These are phyloP conservation scores for Xestia sexstrigata DNA, from an alignment of 2,888 invertebrate species.

Conservation along the genomic window DNA sequence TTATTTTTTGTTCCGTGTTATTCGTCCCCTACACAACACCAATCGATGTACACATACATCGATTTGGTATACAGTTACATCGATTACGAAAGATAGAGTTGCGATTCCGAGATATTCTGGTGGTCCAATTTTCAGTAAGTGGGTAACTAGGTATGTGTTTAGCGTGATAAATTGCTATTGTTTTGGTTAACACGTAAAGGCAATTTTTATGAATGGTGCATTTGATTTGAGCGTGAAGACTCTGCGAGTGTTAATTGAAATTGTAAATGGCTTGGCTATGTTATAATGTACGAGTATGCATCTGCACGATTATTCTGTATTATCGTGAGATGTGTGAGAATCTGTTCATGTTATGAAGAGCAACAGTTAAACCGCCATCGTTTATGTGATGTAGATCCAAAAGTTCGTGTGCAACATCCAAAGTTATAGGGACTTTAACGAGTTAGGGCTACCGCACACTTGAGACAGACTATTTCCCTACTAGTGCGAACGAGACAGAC, in stretches of 20 bases:
- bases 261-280: slow-evolving; percentile 18
- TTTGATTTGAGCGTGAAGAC: slow-evolving; percentile 24
- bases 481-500: too few species aligned
- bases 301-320: slow-evolving; percentile 42
- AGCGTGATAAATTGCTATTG: slow-evolving; percentile 55
- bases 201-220: slow-evolving; percentile 52
- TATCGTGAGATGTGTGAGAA: slow-evolving; percentile 52
- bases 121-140: slow-evolving; percentile 62
- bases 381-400: slow-evolving; percentile 10
- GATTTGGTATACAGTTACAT: slow-evolving; percentile 73
- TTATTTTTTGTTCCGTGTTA: slow-evolving; percentile 71
- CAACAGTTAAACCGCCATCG: slow-evolving; percentile 10
- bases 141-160: slow-evolving; percentile 58
- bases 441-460: too few species aligned
- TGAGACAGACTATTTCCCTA: too few species aligned
- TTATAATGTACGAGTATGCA: slow-evolving; percentile 13
- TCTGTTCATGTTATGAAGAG: slow-evolving; percentile 20
- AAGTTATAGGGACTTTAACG: neutral
- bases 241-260: slow-evolving; percentile 38
- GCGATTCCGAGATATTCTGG: slow-evolving; percentile 65
- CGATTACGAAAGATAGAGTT: slow-evolving; percentile 76
- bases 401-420: neutral
- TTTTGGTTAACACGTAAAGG: slow-evolving; percentile 49
- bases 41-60: slow-evolving; percentile 66
- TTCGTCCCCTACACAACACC: slow-evolving; percentile 68